Base-by-base conservation (phyloP, 2,888 invertebrate species). In the Erebia palarica region DNA sequence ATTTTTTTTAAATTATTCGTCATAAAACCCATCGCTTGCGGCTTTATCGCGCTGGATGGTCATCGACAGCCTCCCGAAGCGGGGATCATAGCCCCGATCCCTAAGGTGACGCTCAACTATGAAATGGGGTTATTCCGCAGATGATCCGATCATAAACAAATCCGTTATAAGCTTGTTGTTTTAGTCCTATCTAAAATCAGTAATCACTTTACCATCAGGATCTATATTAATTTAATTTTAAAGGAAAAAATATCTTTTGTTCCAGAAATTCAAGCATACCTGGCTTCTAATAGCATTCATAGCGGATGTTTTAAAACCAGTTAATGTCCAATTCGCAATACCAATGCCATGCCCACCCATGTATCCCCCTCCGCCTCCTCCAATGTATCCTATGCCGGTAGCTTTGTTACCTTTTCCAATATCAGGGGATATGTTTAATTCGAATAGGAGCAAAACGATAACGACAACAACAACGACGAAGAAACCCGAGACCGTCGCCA, bases 211-310 rank as follows among this genome's bases (percentile, higher is more conserved):
- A 21, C 21, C 21, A 21, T 21, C 21, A 21, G 21, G 21, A 21
- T 21, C 21, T 21, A 21, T 21, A 21, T 21, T 21, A 2, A 21
- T 21, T 27, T 36, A 36, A 36, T 36, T 36, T 7, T 5, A 36
- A 36, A 7, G 36, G 5, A 36, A 36, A 36, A 5, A 36, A 1
- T 36, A 36, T 42, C 3, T 14, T 8, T 58, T 58, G 64, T 79
- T 77, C 11, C 79, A 78, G 79, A 55, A 60, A 51, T 8, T 59
- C 42, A 71, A 69, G n/a, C 66, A 60, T 68, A 76, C 72, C 78
- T 83, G 81, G 79, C 71, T 69, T 42, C 11, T 79, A 36, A 51
- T 76, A 63, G 66, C 76, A 18, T 47, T 77, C 3, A 49, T 82
- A 14, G 49, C 49, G 11, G 47, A 69, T 49, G 55, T 68, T 18